Evolutionary conservation across 2,888 invertebrate species (phyloP).

Genomic region (Lasioglossum vierecki): DNA sequence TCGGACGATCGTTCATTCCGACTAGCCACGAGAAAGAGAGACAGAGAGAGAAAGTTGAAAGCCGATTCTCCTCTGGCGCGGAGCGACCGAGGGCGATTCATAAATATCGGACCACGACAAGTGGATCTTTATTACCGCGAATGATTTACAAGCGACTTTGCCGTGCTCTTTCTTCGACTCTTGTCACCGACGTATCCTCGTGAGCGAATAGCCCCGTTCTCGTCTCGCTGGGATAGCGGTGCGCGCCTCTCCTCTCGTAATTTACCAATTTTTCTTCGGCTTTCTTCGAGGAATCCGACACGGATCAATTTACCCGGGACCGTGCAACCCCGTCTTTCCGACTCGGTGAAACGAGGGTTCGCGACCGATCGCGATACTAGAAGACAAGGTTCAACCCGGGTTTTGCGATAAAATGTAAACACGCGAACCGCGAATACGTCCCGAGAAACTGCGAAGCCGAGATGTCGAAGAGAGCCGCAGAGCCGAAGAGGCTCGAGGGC

Average conservation of each 20-base stretch:
- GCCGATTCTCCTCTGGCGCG: conserved; percentile 68
- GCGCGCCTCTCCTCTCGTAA: not conserved
- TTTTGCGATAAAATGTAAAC: not conserved
- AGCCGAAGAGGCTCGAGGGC: conserved; percentile 39
- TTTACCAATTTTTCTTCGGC: not conserved
- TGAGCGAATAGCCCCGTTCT: conserved; percentile 1
- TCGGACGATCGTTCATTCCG: conserved; percentile 73
- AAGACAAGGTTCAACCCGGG: not conserved
- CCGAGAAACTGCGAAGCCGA: not conserved
- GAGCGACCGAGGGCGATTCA: conserved; percentile 71
- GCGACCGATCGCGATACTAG: not conserved
- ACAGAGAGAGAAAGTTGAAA: conserved; percentile 67
- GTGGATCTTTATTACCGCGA: conserved; percentile 71
- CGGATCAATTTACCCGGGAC: not conserved
- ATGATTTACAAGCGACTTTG: conserved; percentile 68
- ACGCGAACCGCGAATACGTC: not conserved
- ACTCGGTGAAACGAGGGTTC: not conserved
- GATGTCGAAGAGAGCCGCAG: conserved; percentile 44
- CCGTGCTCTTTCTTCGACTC: conserved; percentile 67
- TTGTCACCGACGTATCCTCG: conserved; percentile 63
- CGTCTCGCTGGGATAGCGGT: not conserved
- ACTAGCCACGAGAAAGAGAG: conserved; percentile 66
- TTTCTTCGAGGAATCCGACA: not conserved
- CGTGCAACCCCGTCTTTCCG: not conserved
- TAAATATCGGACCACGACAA: conserved; percentile 72